These are phyloP conservation scores for Emydocephalus ijimae DNA, from an alignment of 2,113 vertebrate species.

Conservation along the genomic window DNA sequence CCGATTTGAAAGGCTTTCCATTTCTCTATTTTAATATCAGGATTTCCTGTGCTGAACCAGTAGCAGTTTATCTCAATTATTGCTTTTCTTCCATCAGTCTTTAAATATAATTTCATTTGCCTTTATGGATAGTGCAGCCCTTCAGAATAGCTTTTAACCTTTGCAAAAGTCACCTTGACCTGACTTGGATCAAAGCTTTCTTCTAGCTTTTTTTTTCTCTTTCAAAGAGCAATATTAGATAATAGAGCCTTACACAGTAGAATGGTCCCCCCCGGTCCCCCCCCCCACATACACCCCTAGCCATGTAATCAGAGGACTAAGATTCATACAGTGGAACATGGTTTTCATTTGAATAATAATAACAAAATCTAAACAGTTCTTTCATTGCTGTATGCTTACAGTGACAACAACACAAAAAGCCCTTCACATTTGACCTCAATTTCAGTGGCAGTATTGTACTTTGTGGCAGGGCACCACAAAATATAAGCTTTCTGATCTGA, in stretches of 20 bases:
- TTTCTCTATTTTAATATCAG: slow-evolving; percentile 65
- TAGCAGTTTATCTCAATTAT: slow-evolving; percentile 79
- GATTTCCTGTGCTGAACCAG: slow-evolving; percentile 62
- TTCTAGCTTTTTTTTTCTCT: slow-evolving; percentile 43
- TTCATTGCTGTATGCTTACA: slow-evolving; percentile 54
- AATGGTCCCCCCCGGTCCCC: slow-evolving; percentile 40
- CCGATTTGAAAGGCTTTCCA: slow-evolving; percentile 65
- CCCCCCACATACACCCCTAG: too few relatives aligned
- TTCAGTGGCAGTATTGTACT: slow-evolving; percentile 66
- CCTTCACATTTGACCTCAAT: slow-evolving; percentile 77
- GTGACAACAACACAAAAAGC: slow-evolving; percentile 41
- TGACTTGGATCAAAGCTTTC: slow-evolving; percentile 71
- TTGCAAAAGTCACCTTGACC: slow-evolving; percentile 80
- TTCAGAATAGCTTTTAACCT: slow-evolving; percentile 85
- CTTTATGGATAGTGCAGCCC: slow-evolving; percentile 78
- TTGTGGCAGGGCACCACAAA: slow-evolving; percentile 51
- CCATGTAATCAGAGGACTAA: slow-evolving; percentile 34
- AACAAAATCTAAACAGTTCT: slow-evolving; percentile 59
- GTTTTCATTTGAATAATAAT: slow-evolving; percentile 62
- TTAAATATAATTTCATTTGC: slow-evolving; percentile 82
- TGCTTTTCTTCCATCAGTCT: slow-evolving; percentile 74
- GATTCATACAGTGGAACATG: slow-evolving; percentile 43
- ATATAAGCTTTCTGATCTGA: slow-evolving; percentile 67
- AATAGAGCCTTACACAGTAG: slow-evolving; percentile 66
- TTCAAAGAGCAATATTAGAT: slow-evolving; percentile 68